phyloP scores from a whole-genome alignment of 2,797 vertebrate genomes.

The Lutjanus argentimaculatus region DNA sequence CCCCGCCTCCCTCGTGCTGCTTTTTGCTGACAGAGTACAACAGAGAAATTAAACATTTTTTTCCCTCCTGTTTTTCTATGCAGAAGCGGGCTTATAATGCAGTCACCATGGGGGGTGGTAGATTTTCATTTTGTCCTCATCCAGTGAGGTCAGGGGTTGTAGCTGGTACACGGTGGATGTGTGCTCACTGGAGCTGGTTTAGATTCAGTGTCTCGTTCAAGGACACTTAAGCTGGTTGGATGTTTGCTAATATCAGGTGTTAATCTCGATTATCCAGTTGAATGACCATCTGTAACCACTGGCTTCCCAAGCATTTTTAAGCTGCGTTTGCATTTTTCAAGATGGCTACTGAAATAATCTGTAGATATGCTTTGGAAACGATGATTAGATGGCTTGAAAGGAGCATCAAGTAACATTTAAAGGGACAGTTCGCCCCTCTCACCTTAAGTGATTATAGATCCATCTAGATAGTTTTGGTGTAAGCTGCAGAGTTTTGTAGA shows the following conservation, averaged over 20 bases:
- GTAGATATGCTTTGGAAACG: not conserved
- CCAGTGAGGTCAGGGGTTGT: conserved; percentile 45
- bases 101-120: not conserved
- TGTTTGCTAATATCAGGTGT: conserved; percentile 60
- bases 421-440: not conserved
- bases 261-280: conserved; percentile 55
- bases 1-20: not conserved
- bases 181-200: conserved; percentile 22
- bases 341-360: not conserved
- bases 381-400: not conserved
- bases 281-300: conserved; percentile 43
- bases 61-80: not conserved
- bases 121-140: conserved; percentile 18
- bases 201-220: conserved; percentile 30
- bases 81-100: conserved; percentile 18
- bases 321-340: conserved; percentile 23
- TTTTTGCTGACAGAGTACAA: conserved; percentile 33
- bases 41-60: not conserved
- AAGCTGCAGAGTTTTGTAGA: too few relatives aligned
- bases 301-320: conserved; percentile 12
- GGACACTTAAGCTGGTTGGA: conserved; percentile 49
- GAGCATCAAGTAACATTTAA: not conserved
- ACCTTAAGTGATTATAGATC: too few relatives aligned
- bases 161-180: conserved; percentile 25
- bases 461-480: too few relatives aligned